phyloP scores from a whole-genome alignment of 1,140 invertebrate genomes.

The Macrobrachium nipponense region DNA sequence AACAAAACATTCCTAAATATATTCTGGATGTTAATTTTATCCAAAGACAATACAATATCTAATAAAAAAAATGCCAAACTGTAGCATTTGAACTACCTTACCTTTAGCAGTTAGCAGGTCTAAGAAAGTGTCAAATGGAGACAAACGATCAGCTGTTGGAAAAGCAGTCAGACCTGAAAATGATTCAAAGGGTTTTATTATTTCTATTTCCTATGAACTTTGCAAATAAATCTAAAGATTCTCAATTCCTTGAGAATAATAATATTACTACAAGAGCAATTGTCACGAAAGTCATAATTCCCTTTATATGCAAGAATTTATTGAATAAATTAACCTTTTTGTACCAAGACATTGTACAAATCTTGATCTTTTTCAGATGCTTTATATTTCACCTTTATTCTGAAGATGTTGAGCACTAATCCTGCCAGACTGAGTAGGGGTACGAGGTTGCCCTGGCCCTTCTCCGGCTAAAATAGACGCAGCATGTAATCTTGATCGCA shows the following conservation, averaged over 20 bases:
- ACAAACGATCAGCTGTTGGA: slow-evolving; percentile 79
- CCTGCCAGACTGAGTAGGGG: slow-evolving; percentile 54
- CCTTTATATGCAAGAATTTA: background rate
- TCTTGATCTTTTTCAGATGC: background rate
- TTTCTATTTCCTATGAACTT: background rate
- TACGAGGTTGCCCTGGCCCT: slow-evolving; percentile 64
- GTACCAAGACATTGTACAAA: background rate
- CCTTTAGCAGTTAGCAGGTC: slow-evolving; percentile 86
- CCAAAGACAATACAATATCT: too few relatives aligned
- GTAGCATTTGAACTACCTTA: slow-evolving; percentile 52
- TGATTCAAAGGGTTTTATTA: background rate
- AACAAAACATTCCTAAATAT: too few relatives aligned
- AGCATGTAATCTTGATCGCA: slow-evolving; percentile 83
- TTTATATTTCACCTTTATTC: slow-evolving; percentile 9
- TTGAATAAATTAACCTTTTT: background rate
- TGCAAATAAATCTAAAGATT: background rate
- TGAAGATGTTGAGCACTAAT: slow-evolving; percentile 54
- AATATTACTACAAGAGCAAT: too few relatives aligned
- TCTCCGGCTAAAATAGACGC: slow-evolving; percentile 79
- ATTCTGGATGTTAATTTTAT: too few relatives aligned
- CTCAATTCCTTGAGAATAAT: too few relatives aligned
- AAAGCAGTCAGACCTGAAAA: slow-evolving; percentile 77
- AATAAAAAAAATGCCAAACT: too few relatives aligned
- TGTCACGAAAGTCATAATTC: too few relatives aligned
- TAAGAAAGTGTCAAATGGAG: slow-evolving; percentile 84